Base-by-base conservation (phyloP, 2,113 vertebrate genomes). In the Pangasianodon hypophthalmus region DNA sequence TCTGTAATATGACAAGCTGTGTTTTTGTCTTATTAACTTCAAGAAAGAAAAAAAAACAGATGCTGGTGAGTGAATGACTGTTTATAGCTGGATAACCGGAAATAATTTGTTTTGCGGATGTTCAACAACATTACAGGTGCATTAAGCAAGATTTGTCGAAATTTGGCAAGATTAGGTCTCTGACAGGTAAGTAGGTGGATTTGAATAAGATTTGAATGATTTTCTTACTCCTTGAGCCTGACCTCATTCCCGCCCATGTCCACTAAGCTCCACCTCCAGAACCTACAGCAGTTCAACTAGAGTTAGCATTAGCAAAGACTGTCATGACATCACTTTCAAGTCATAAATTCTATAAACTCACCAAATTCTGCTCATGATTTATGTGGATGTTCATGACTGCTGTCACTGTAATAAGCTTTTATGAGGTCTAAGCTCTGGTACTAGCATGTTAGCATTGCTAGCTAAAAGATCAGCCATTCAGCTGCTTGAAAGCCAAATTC, bases 191-290 rank as follows among this genome's bases (percentile, higher is more conserved):
- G 56, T 0, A 62, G 37, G 19, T 84, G 56, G 54, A 84, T 84
- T 84, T 84, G 37, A 41, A 84, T 82, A 82, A 32, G 32, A 82
- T 82, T 82, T 82, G 29, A 82, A 82, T 82, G 48, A 19, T 32
- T 32, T 82, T 82, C 50, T 54, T 10, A n/a, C 48, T 81, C 50
- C 2, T 54, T 82, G 48, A 81, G 79, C 29, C 29, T 81, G 0
- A 1, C 9, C 19, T 1, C 41, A 24, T 77, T 46, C 21, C 8
- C 41, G 16, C 26, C 26, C 26, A 50, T 32, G 18, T 10, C 56
- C 79, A 52, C 26, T n/a, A 54, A 82, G 6, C 79, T 21, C 14
- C n/a, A 54, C n/a, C n/a, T 54, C 3, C 6, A 54, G 79, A 9
- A 54, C 50, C 46, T 80, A 16, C 46, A 50, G 4, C 56, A 6